Evolutionary conservation across 1,140 invertebrate species (phyloP), one percentile per base, ranked within the genome.

Genomic region (Pectinophora gossypiella): DNA sequence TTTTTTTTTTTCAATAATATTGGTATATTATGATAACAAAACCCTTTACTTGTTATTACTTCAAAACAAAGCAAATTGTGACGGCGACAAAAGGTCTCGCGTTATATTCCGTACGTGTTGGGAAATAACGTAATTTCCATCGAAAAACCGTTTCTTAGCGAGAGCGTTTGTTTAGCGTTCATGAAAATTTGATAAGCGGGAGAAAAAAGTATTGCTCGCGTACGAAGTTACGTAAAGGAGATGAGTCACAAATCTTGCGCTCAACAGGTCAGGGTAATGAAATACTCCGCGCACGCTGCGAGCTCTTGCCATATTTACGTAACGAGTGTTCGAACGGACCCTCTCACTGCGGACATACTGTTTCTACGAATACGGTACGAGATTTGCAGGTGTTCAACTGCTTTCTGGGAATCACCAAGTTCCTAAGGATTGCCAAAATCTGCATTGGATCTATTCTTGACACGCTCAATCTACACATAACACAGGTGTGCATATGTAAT

Each of bases 241-340:
- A 84, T 72, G 72, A 81, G 52, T 76, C 68, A 72, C 70, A 76
- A 79, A 77, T 77, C 73, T 81, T 63, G 68, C 61, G 68, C 61
- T 82, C 77, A 82, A 83, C 78, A 83, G 81, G 81, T 82, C 79
- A 77, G 62, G 68, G 72, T 82, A 82, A 82, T 81, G 76, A 85
- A 82, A 77, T 74, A 76, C 66, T 75, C 66, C 55, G 59, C 62
- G 64, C 66, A 64, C 66, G 66, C 63, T 58, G 64, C 67, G 71
- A 72, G 62, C 64, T 73, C 64, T 73, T 74, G 68, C 62, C 69
- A 76, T 76, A 78, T 85, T 81, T 76, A 75, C 68, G 68, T 77
- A 76, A 74, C 67, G 67, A 70, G 72, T 72, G 68, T 81, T 75
- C 59, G 58, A 68, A 77, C 60, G 44, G 76, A 69, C 64, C 72